phyloP scores from a whole-genome alignment of 2,797 vertebrate species.

The Acestrorhynchus altus region DNA sequence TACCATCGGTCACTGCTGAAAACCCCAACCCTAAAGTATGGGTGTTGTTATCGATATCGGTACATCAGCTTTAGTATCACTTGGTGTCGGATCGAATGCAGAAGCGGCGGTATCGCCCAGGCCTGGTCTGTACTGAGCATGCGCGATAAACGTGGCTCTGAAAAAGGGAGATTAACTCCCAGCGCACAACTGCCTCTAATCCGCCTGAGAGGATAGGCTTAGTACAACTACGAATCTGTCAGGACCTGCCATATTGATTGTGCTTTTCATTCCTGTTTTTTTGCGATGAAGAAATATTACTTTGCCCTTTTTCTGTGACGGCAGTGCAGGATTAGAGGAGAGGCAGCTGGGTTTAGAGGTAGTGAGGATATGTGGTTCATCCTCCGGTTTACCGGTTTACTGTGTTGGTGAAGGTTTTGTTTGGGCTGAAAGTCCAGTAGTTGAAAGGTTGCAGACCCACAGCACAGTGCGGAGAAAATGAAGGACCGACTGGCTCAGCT shows the following conservation, averaged over 20 bases:
- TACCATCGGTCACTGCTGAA: no score
- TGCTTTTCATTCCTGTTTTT: conserved; percentile 6
- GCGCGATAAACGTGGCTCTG: background rate
- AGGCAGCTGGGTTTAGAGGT: background rate
- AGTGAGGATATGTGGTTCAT: conserved; percentile 12
- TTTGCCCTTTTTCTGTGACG: background rate
- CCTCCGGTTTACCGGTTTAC: background rate
- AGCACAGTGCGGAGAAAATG: conserved; percentile 64
- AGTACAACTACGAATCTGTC: conserved; percentile 49
- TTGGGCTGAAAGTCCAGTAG: background rate
- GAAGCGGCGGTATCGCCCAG: no score
- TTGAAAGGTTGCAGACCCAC: background rate
- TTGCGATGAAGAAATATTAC: background rate
- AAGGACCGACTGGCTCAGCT: conserved; percentile 82
- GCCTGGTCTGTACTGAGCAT: background rate
- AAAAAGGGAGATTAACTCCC: conserved; percentile 53
- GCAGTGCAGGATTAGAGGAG: background rate
- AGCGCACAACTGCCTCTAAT: conserved; percentile 59
- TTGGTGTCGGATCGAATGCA: no score
- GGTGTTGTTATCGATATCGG: no score
- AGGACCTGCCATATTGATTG: conserved; percentile 50
- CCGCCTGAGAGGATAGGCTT: conserved; percentile 62
- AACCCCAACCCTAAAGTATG: no score
- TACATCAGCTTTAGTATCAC: no score
- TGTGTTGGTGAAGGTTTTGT: background rate